Conservation (phyloP, 2,797 vertebrate species). For the Pyrocephalus nanus region DNA sequence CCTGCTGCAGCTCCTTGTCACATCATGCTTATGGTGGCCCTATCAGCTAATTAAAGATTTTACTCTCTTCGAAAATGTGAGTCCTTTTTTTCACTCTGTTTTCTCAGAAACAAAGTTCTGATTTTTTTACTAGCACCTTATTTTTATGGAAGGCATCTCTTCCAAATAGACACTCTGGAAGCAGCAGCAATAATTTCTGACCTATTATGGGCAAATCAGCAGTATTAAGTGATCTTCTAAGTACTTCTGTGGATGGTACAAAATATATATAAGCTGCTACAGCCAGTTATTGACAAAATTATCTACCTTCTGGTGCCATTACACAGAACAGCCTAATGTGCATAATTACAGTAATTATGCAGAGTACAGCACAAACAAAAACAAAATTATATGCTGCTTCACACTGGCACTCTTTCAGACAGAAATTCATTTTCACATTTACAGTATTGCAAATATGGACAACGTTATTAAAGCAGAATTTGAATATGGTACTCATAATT, state of each 20-base stretch:
- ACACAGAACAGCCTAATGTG: conserved; percentile 58
- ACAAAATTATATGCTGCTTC: conserved; percentile 60
- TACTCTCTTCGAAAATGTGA: background rate
- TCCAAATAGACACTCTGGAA: background rate
- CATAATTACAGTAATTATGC: conserved; percentile 65
- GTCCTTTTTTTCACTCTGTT: background rate
- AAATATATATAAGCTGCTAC: conserved; percentile 38
- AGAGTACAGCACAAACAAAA: conserved; percentile 58
- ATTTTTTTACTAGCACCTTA: background rate
- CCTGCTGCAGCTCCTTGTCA: background rate
- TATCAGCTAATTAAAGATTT: background rate
- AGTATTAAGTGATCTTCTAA: conserved; percentile 49
- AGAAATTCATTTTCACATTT: conserved; percentile 49
- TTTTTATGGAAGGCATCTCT: background rate
- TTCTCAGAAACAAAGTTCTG: background rate
- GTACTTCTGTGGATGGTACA: conserved; percentile 23
- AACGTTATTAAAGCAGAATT: conserved; percentile 45
- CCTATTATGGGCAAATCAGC: conserved; percentile 42
- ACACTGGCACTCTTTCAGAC: conserved; percentile 33
- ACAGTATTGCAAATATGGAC: conserved; percentile 33
- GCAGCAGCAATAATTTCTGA: conserved; percentile 35
- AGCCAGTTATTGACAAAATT: conserved; percentile 54
- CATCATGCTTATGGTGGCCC: background rate
- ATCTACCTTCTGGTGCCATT: conserved; percentile 65
- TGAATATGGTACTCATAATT: background rate